Percentiles rank a stretch among this genome's conserved stretches.
phyloP scores from a whole-genome alignment of 2,888 invertebrate genomes.

The Pasiphila rectangulata region DNA sequence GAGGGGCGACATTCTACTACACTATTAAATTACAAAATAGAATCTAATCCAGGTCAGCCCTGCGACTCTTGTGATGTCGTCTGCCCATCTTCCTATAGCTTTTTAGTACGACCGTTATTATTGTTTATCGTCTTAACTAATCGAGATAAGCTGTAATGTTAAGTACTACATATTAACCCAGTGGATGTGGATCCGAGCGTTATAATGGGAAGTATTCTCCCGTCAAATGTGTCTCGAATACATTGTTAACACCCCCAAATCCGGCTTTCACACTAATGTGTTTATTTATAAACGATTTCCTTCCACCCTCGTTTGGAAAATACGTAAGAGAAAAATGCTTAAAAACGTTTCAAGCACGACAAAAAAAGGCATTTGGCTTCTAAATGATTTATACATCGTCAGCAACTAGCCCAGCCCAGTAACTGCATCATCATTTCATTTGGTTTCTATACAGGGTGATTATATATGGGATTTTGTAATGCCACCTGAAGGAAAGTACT shows the following conservation, averaged over 20 bases:
- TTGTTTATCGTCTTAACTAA: background rate
- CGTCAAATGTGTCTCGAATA: conserved; percentile 26
- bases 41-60: no score
- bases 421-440: no score
- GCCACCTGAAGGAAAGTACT: no score
- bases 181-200: conserved; percentile 4
- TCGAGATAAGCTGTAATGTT: conserved; percentile 5
- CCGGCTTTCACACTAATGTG: conserved; percentile 72
- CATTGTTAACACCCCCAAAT: conserved; percentile 53
- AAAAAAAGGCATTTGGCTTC: no score
- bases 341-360: no score
- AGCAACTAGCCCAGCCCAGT: no score
- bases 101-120: background rate
- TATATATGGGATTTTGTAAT: no score
- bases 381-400: no score
- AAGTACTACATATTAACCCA: conserved; percentile 8
- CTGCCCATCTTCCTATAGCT: background rate
- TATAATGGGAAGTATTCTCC: conserved; percentile 6
- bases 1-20: no score
- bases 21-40: no score
- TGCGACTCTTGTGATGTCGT: no score
- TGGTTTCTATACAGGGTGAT: no score
- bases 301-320: conserved; percentile 37
- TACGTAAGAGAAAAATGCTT: conserved; percentile 30
- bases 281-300: conserved; percentile 59